Evolutionary conservation across 2,113 vertebrate species (phyloP).

Genomic region (Scytalopus superciliaris): DNA sequence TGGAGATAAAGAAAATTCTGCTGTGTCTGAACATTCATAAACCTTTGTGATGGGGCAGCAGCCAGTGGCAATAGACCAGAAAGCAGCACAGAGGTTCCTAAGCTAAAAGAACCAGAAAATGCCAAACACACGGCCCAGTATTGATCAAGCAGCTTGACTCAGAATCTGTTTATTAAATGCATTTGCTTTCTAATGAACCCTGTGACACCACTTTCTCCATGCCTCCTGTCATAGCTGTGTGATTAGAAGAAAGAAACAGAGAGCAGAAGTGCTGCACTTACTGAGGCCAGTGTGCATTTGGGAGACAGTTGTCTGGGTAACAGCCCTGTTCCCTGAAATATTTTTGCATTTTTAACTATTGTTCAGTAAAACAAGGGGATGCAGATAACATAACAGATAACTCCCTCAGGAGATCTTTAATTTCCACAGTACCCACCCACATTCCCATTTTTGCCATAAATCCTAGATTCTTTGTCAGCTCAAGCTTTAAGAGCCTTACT

Average conservation of each 20-base stretch:
- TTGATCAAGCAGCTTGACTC: neutral
- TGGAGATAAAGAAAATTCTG: neutral
- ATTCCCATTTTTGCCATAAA: neutral
- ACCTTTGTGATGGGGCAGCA: neutral
- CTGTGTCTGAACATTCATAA: neutral
- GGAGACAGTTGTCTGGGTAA: neutral
- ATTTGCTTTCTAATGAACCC: neutral
- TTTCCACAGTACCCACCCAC: neutral
- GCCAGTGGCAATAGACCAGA: neutral
- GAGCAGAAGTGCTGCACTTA: fast-evolving
- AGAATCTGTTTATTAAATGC: neutral
- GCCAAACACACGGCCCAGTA: neutral
- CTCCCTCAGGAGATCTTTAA: neutral
- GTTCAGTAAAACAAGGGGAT: neutral
- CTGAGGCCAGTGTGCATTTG: neutral
- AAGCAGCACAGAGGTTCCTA: neutral
- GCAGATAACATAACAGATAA: neutral
- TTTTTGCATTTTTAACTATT: neutral
- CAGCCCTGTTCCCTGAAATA: neutral
- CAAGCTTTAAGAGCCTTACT: neutral
- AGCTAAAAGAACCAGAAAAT: neutral
- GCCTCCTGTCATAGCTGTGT: neutral
- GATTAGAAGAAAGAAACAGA: neutral
- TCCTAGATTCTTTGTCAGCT: neutral
- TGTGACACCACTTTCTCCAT: neutral